Evolutionary conservation across 2,797 vertebrate genomes (phyloP).

Genomic region (Gobio occitaniae): DNA sequence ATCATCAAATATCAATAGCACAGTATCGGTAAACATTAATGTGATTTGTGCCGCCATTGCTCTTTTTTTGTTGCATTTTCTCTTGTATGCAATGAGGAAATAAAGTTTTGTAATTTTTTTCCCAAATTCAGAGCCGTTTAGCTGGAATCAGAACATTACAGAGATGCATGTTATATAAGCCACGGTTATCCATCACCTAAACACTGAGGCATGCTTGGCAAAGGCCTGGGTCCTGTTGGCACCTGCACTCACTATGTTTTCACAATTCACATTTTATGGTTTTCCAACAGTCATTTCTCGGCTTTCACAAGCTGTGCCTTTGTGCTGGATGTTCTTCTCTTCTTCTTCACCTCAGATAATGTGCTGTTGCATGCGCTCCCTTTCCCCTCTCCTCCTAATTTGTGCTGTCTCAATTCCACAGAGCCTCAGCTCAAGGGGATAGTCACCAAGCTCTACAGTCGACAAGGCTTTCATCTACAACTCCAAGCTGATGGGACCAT

Average conservation of each 20-base stretch:
- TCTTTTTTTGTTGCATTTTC: background rate
- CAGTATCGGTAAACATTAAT: background rate
- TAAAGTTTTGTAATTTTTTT: background rate
- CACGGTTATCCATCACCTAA: constrained; percentile 22
- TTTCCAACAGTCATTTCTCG: constrained; percentile 15
- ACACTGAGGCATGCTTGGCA: constrained; percentile 43
- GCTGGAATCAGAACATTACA: background rate
- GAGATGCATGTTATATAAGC: constrained; percentile 30
- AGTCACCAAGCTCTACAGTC: constrained; percentile 95
- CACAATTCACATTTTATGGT: constrained; percentile 41
- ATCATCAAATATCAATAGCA: constrained; percentile 5
- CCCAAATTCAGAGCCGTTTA: background rate
- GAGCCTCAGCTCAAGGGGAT: constrained; percentile 99
- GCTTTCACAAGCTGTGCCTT: constrained; percentile 7
- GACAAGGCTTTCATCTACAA: constrained; percentile 98
- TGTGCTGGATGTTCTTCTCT: constrained; percentile 28
- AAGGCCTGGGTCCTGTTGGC: constrained; percentile 5
- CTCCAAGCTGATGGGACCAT: constrained; percentile 96
- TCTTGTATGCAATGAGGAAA: background rate
- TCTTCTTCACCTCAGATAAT: constrained; percentile 21
- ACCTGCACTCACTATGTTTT: constrained; percentile 13
- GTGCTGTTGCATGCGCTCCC: constrained; percentile 1
- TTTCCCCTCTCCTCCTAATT: constrained; percentile 19
- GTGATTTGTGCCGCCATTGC: background rate
- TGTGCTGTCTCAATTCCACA: constrained; percentile 67